Evolutionary conservation across 2,797 vertebrate genomes (phyloP).

Genomic region (Halcyon chelicuti): DNA sequence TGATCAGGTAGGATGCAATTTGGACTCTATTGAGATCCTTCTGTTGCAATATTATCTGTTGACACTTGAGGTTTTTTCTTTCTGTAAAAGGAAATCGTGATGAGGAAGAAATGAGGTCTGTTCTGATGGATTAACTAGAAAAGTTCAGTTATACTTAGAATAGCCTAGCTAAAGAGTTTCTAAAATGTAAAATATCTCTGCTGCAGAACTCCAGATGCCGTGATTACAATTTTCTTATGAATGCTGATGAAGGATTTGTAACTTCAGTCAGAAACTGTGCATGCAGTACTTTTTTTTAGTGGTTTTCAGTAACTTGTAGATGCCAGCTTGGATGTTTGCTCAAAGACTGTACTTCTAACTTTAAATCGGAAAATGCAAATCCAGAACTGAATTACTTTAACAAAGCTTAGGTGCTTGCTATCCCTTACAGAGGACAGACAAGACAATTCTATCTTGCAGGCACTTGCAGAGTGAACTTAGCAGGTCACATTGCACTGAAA

Average conservation of each 20-base stretch:
- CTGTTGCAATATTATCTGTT: neutral
- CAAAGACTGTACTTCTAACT: neutral
- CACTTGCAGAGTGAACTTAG: neutral
- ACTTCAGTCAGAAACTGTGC: neutral
- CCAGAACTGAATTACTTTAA: neutral
- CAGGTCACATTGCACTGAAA: rapidly evolving
- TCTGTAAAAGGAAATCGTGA: neutral
- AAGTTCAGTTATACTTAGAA: neutral
- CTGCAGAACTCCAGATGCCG: neutral
- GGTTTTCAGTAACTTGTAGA: neutral
- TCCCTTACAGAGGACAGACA: neutral
- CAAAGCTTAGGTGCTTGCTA: neutral
- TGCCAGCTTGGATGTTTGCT: neutral
- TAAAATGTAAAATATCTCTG: neutral
- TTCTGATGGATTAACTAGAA: neutral
- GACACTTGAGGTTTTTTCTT: rapidly evolving
- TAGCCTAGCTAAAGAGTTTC: neutral
- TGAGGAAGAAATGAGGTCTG: neutral
- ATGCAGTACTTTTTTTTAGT: neutral
- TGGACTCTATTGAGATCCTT: neutral
- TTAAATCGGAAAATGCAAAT: neutral
- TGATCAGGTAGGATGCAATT: neutral
- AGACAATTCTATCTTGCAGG: neutral
- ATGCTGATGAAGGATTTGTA: neutral
- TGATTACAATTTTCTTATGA: neutral